These are phyloP conservation scores for Oopsacas minuta DNA, from an alignment of 37 sponge, comb jelly and placozoan species.

Conservation along the genomic window DNA sequence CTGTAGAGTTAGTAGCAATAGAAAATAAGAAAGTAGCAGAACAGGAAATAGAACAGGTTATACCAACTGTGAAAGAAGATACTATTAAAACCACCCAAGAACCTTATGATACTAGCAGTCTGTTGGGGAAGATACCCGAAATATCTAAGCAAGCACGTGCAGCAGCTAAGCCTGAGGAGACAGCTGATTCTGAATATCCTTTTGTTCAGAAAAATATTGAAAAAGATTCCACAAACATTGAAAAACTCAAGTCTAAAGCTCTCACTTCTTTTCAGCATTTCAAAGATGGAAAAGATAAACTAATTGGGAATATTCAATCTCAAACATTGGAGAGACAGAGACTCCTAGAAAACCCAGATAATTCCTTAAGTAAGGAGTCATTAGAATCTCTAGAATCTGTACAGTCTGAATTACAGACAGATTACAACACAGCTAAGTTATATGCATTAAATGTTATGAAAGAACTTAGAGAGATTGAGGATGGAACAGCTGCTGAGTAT, in stretches of 20 bases:
- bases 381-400: not conserved
- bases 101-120: too few species aligned
- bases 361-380: not conserved
- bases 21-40: too few species aligned
- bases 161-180: too few species aligned
- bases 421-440: not conserved
- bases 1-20: too few species aligned
- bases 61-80: too few species aligned
- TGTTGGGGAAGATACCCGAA: too few species aligned
- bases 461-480: not conserved
- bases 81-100: too few species aligned
- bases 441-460: not conserved
- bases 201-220: not conserved
- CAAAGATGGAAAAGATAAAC: not conserved
- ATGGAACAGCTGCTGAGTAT: not conserved
- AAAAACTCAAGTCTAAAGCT: not conserved
- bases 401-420: not conserved
- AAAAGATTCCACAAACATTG: not conserved
- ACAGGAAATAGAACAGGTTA: not conserved
- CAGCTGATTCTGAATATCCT: not conserved
- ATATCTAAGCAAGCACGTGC: too few species aligned
- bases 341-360: not conserved
- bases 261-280: not conserved
- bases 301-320: not conserved
- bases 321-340: not conserved